Conservation (phyloP, 2,797 vertebrate genomes). For the Peromyscus nudipes region DNA sequence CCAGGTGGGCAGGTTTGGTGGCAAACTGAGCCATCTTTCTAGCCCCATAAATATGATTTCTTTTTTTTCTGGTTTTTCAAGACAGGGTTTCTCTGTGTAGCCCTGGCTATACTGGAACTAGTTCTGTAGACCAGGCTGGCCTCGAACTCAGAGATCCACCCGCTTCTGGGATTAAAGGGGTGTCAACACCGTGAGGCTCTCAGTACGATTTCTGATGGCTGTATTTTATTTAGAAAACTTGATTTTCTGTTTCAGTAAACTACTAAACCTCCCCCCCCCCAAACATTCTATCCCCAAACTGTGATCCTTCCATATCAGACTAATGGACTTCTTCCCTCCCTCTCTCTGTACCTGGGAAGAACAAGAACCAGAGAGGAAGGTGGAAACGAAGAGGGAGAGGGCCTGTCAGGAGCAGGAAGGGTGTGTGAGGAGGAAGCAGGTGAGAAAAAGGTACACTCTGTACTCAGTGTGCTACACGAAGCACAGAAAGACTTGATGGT, state of each 20-base stretch:
- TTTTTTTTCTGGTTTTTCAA: background rate
- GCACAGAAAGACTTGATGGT: background rate
- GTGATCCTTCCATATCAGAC: background rate
- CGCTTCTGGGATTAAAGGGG: background rate
- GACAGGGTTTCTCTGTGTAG: background rate
- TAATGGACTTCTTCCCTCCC: background rate
- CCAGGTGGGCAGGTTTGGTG: background rate
- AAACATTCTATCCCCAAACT: background rate
- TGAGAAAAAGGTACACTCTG: background rate
- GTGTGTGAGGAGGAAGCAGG: background rate
- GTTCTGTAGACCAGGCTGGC: background rate
- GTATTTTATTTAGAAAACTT: conserved; percentile 26
- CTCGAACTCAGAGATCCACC: background rate
- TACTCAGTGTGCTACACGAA: background rate
- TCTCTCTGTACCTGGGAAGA: background rate
- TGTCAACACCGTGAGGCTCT: background rate
- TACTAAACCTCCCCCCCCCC: background rate
- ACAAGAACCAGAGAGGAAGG: background rate
- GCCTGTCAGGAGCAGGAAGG: background rate
- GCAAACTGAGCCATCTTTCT: background rate
- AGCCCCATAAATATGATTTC: background rate
- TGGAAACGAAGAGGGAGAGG: background rate
- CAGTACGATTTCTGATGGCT: background rate
- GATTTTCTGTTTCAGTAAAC: conserved; percentile 37
- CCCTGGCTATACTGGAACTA: background rate